Evolutionary conservation across 2,888 invertebrate genomes (phyloP).

Genomic region (Steinernema scapterisci): DNA sequence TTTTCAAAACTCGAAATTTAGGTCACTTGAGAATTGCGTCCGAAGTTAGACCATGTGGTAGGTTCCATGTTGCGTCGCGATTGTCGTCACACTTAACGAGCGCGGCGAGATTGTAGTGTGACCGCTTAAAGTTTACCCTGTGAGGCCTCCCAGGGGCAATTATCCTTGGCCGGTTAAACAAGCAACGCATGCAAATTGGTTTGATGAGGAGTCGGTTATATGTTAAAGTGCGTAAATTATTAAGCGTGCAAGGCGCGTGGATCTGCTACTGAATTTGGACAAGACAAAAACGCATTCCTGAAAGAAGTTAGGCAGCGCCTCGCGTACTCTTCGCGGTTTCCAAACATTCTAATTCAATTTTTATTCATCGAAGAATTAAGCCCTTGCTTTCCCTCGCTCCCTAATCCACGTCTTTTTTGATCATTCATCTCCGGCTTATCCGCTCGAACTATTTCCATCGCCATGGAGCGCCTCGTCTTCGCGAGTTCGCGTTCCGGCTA

Average conservation of each 20-base stretch:
- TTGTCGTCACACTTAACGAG: conserved; percentile 20
- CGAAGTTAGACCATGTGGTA: conserved; percentile 14
- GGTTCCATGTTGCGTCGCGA: background rate
- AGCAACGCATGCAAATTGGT: conserved; percentile 23
- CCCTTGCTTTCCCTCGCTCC: conserved; percentile 5
- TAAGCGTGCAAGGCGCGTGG: too few species aligned
- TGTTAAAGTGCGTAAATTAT: conserved; percentile 21
- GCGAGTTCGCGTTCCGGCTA: background rate
- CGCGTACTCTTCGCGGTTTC: background rate
- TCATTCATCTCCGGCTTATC: conserved; percentile 25
- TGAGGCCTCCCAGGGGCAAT: background rate
- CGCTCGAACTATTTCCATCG: background rate
- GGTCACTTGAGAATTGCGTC: background rate
- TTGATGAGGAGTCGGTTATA: background rate
- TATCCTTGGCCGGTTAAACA: background rate
- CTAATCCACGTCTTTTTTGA: conserved; percentile 23
- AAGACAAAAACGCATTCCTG: background rate
- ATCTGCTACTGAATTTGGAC: too few species aligned
- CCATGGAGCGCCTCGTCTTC: background rate
- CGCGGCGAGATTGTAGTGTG: background rate
- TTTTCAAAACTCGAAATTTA: background rate
- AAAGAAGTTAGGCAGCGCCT: background rate
- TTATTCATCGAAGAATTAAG: conserved; percentile 16
- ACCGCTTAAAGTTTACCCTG: background rate
- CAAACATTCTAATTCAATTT: conserved; percentile 11